These are phyloP conservation scores for Caranx melampygus DNA, from an alignment of 2,113 vertebrate genomes.

Conservation along the genomic window DNA sequence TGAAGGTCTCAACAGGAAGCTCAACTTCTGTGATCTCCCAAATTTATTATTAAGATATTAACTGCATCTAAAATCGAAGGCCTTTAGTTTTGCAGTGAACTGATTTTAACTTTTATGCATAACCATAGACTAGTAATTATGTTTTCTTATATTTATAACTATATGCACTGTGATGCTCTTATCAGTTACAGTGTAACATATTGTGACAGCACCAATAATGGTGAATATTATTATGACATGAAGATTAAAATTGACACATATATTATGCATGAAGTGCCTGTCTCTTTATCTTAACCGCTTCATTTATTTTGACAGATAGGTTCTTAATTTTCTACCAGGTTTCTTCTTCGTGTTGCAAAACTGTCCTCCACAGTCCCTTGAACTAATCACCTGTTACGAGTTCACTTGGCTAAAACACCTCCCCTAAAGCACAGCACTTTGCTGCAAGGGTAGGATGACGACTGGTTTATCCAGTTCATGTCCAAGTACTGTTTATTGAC, in stretches of 20 bases:
- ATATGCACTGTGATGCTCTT: slow-evolving; percentile 49
- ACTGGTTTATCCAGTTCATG: neutral
- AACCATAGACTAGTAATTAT: slow-evolving; percentile 1
- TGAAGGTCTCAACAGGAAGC: neutral
- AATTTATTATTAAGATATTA: slow-evolving; percentile 1
- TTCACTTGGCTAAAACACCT: slow-evolving; percentile 20
- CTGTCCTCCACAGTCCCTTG: neutral
- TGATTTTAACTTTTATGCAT: slow-evolving; percentile 18
- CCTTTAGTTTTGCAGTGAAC: neutral
- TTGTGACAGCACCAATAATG: slow-evolving; percentile 44
- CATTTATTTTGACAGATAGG: slow-evolving; percentile 13
- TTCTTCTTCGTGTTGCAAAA: slow-evolving; percentile 18
- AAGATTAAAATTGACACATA: slow-evolving; percentile 64
- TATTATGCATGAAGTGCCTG: slow-evolving; percentile 28
- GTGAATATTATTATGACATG: slow-evolving; percentile 39
- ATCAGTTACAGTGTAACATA: slow-evolving; percentile 23
- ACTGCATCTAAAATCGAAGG: neutral
- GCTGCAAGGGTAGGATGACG: neutral
- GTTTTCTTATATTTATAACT: slow-evolving; percentile 30
- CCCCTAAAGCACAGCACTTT: slow-evolving; percentile 22
- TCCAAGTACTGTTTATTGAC: neutral
- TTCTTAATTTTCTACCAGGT: slow-evolving; percentile 24
- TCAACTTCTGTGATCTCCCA: neutral
- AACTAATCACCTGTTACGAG: slow-evolving; percentile 61
- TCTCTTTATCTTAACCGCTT: slow-evolving; percentile 51